Evolutionary conservation across 2,888 invertebrate species (phyloP).

Genomic region (Mechanitis mazaeus): DNA sequence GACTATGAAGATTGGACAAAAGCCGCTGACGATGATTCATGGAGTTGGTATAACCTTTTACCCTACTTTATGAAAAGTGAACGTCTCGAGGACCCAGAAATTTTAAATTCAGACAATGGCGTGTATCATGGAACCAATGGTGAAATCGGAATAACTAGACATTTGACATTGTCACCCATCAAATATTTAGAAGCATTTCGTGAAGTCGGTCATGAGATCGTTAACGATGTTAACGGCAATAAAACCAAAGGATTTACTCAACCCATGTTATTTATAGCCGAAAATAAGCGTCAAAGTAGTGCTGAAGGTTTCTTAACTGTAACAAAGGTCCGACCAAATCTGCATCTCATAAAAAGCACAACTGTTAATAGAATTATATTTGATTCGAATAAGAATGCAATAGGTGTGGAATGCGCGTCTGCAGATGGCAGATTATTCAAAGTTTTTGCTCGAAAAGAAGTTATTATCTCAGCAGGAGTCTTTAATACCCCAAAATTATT

Average conservation of each 20-base stretch:
- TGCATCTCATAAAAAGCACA: conserved; percentile 58
- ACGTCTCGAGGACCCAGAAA: conserved; percentile 37
- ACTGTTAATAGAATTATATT: conserved; percentile 66
- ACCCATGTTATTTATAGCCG: conserved; percentile 57
- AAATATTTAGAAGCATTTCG: conserved; percentile 48
- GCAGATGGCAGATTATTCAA: conserved; percentile 34
- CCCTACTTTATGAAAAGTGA: conserved; percentile 69
- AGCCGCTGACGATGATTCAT: conserved; percentile 58
- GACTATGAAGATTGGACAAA: conserved; percentile 70
- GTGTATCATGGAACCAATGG: conserved; percentile 55
- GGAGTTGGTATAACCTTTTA: conserved; percentile 70
- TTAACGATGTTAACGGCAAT: conserved; percentile 50
- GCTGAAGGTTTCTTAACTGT: conserved; percentile 63
- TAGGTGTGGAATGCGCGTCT: conserved; percentile 54
- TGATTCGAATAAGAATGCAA: conserved; percentile 57
- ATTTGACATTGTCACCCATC: conserved; percentile 28
- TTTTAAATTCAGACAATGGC: conserved; percentile 27
- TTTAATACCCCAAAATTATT: conserved; percentile 66
- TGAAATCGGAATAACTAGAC: conserved; percentile 49
- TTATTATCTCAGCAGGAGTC: conserved; percentile 63
- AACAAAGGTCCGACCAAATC: conserved; percentile 41
- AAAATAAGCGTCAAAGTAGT: conserved; percentile 62
- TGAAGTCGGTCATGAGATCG: conserved; percentile 52
- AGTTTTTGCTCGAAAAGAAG: conserved; percentile 52
- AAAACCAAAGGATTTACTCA: conserved; percentile 62